Evolutionary conservation across 2,113 vertebrate genomes (phyloP).

Genomic region (Lutjanus erythropterus): DNA sequence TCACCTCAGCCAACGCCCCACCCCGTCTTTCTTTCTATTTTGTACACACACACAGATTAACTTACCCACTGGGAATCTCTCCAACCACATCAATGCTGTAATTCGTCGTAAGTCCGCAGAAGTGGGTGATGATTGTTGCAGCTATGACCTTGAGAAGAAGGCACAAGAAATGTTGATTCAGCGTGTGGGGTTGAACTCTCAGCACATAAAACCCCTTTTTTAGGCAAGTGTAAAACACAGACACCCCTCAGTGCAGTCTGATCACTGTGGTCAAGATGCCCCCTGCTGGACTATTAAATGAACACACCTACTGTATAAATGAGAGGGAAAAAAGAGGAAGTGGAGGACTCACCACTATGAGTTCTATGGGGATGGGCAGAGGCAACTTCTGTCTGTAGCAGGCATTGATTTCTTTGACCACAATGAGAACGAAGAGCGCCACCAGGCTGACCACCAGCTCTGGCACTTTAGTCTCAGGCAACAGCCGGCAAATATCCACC

Average conservation of each 20-base stretch:
- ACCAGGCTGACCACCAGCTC: slow-evolving; percentile 88
- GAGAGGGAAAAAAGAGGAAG: not conserved
- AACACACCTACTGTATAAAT: not conserved
- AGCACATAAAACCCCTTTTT: not conserved
- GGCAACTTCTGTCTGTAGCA: slow-evolving; percentile 84
- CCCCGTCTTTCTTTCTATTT: not conserved
- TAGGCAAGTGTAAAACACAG: not conserved
- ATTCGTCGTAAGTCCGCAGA: slow-evolving; percentile 68
- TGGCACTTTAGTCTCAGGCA: slow-evolving; percentile 84
- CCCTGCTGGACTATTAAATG: slow-evolving; percentile 48
- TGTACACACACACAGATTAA: slow-evolving; percentile 19
- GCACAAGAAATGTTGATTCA: not conserved
- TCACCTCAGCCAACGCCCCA: not conserved
- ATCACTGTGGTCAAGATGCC: slow-evolving; percentile 26
- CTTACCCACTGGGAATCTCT: slow-evolving; percentile 91
- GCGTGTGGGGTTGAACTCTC: not conserved
- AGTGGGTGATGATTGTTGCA: slow-evolving; percentile 89
- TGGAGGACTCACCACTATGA: slow-evolving; percentile 86
- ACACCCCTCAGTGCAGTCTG: not conserved
- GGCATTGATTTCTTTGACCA: slow-evolving; percentile 89
- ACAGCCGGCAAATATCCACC: slow-evolving; percentile 85
- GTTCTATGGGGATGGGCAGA: slow-evolving; percentile 92
- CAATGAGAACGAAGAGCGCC: slow-evolving; percentile 85
- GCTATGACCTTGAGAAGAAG: slow-evolving; percentile 84
- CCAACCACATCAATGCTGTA: slow-evolving; percentile 90